phyloP scores from a whole-genome alignment of 2,888 invertebrate genomes.

The Eulithis testata region DNA sequence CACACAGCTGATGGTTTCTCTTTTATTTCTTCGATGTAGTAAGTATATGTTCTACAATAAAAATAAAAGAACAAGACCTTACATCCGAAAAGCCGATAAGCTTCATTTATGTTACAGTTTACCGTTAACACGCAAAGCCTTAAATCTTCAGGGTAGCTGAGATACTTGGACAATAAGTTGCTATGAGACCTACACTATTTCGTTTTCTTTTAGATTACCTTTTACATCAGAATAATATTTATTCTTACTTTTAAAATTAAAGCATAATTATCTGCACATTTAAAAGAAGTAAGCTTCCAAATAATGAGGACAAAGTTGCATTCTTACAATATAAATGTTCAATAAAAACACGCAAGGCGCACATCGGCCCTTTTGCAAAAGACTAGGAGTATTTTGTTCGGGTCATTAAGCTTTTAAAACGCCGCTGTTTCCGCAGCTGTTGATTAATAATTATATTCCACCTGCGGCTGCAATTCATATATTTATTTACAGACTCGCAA shows the following conservation, averaged over 20 bases:
- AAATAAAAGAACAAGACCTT: slow-evolving; percentile 13
- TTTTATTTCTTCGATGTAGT: background rate
- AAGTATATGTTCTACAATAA: slow-evolving; percentile 18
- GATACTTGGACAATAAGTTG: slow-evolving; percentile 10
- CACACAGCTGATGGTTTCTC: too few species aligned
- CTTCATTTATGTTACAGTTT: slow-evolving; percentile 20
- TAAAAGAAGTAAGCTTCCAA: slow-evolving; percentile 14
- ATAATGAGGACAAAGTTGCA: slow-evolving; percentile 24
- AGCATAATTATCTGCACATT: slow-evolving; percentile 21
- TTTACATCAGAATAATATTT: too few species aligned
- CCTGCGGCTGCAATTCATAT: slow-evolving; percentile 61
- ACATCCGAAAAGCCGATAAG: slow-evolving; percentile 23
- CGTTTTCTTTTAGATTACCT: background rate
- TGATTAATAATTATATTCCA: slow-evolving; percentile 69
- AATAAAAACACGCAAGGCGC: slow-evolving; percentile 46
- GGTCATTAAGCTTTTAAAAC: slow-evolving; percentile 59
- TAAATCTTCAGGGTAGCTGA: slow-evolving; percentile 10
- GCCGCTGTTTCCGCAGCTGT: slow-evolving; percentile 70
- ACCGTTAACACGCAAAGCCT: slow-evolving; percentile 26
- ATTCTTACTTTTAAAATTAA: slow-evolving; percentile 1
- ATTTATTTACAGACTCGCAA: slow-evolving; percentile 50
- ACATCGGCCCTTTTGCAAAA: slow-evolving; percentile 46
- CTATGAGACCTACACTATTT: slow-evolving; percentile 1
- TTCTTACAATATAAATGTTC: slow-evolving; percentile 38
- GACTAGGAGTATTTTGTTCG: slow-evolving; percentile 57